Conservation (phyloP, 2,113 vertebrate genomes). For the Hiodon tergisus region DNA sequence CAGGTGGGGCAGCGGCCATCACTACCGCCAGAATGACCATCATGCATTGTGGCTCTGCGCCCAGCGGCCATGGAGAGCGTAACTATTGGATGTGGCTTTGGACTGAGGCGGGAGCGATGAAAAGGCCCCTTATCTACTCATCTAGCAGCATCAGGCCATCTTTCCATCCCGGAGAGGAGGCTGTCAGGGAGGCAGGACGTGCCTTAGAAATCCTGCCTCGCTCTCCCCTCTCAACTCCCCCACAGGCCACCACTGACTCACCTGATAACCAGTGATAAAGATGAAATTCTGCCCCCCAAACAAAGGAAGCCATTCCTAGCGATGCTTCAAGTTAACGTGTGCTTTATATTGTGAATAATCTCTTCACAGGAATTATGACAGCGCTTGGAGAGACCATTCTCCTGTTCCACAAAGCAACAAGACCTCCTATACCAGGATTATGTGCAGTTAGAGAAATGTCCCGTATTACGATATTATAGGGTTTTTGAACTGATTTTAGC, state of each 20-base stretch:
- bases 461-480: no score
- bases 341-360: not conserved
- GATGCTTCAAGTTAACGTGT: not conserved
- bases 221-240: not conserved
- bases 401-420: not conserved
- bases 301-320: not conserved
- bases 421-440: not conserved
- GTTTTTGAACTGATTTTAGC: not conserved
- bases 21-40: not conserved
- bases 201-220: not conserved
- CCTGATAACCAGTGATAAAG: slow-evolving; percentile 38
- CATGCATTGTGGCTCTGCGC: not conserved
- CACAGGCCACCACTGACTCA: slow-evolving; percentile 26
- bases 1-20: no score
- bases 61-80: not conserved
- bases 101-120: not conserved
- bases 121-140: not conserved
- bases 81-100: not conserved
- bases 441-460: no score
- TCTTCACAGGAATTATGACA: not conserved
- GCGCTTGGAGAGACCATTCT: not conserved
- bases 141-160: not conserved
- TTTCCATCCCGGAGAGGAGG: not conserved
- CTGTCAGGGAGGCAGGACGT: not conserved
- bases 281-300: slow-evolving; percentile 25